Conservation (phyloP, 2,797 vertebrate genomes). For the Arctocebus calabarensis region DNA sequence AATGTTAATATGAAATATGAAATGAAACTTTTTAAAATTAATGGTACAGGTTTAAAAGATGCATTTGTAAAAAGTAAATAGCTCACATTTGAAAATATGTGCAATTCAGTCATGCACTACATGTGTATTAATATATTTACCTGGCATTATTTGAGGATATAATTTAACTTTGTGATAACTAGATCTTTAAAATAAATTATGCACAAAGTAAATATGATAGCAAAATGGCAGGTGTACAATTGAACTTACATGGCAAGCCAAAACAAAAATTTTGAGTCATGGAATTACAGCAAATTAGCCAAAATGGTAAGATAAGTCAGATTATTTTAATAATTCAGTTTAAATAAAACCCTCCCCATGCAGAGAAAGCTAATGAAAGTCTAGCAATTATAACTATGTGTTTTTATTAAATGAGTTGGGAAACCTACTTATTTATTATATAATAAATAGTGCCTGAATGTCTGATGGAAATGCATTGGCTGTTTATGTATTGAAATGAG, state of each 20-base stretch:
- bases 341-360: constrained; percentile 81
- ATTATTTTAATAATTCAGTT: constrained; percentile 77
- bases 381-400: neutral
- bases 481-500: constrained; percentile 41
- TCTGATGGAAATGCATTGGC: constrained; percentile 20
- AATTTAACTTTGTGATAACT: constrained; percentile 81
- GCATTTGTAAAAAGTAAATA: constrained; percentile 78
- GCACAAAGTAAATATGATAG: constrained; percentile 82
- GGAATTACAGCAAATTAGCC: constrained; percentile 78
- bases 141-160: constrained; percentile 76
- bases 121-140: constrained; percentile 81
- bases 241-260: constrained; percentile 86
- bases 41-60: constrained; percentile 80
- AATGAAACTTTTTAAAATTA: constrained; percentile 77
- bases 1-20: constrained; percentile 79
- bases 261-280: constrained; percentile 81
- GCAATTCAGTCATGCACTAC: constrained; percentile 85
- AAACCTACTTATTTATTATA: constrained; percentile 56
- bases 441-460: neutral
- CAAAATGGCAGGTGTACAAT: constrained; percentile 85
- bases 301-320: constrained; percentile 78
- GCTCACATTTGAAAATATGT: constrained; percentile 83
- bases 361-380: constrained; percentile 59
- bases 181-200: constrained; percentile 84
- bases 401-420: constrained; percentile 59